Conservation (phyloP, 2,797 vertebrate species). For the Gambusia yucatana region DNA sequence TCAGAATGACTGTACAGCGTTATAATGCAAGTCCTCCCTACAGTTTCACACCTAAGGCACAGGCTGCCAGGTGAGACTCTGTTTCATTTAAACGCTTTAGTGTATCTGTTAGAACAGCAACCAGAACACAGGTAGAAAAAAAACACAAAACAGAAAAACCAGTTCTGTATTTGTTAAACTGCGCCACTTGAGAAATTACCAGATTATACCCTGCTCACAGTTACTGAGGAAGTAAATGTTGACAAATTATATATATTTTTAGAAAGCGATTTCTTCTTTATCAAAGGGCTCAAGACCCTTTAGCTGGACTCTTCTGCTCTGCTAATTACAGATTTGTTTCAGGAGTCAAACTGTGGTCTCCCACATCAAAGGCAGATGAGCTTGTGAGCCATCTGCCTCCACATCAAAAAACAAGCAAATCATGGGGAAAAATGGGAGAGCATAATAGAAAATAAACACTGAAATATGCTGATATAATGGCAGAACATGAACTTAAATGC, state of each 20-base stretch:
- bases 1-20: background rate
- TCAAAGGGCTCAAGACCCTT: slow-evolving; percentile 1
- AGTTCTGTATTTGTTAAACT: slow-evolving; percentile 33
- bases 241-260: background rate
- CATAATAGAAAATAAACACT: background rate
- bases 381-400: background rate
- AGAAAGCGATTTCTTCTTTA: slow-evolving; percentile 5
- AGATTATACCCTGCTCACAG: slow-evolving; percentile 54
- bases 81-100: slow-evolving; percentile 21
- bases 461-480: background rate
- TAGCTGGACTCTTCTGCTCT: background rate
- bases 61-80: background rate
- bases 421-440: background rate
- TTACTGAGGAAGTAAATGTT: slow-evolving; percentile 38
- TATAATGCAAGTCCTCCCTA: slow-evolving; percentile 22
- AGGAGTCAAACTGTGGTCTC: slow-evolving; percentile 1
- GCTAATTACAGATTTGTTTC: background rate
- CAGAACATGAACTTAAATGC: background rate
- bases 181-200: slow-evolving; percentile 44
- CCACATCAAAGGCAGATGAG: background rate
- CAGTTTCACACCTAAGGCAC: slow-evolving; percentile 24
- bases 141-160: slow-evolving; percentile 29
- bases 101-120: slow-evolving; percentile 41
- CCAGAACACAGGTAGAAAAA: slow-evolving; percentile 19
- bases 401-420: background rate